Evolutionary conservation across 2,888 invertebrate genomes (phyloP).

Genomic region (Liopterus haemorrhoidalis): DNA sequence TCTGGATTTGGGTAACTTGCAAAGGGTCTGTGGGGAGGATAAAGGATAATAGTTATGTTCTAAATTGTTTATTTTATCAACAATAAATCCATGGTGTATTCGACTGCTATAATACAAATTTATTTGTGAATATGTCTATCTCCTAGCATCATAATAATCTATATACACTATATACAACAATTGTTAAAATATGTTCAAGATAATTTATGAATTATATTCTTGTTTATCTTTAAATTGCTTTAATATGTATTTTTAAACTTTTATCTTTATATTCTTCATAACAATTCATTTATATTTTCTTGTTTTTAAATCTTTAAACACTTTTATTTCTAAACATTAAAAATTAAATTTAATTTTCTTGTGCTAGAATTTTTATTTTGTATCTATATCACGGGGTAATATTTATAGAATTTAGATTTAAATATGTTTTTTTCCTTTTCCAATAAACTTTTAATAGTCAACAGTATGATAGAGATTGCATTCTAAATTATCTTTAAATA

Average conservation of each 20-base stretch:
- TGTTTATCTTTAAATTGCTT: constrained; percentile 22
- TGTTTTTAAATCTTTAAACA: constrained; percentile 16
- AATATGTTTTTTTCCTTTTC: constrained; percentile 34
- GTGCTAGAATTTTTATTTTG: constrained; percentile 16
- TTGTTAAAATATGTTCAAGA: constrained; percentile 23
- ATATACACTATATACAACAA: constrained; percentile 43
- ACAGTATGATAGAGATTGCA: constrained; percentile 42
- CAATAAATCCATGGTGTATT: constrained; percentile 22
- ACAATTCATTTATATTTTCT: constrained; percentile 23
- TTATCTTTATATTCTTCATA: constrained; percentile 19
- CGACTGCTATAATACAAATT: constrained; percentile 22
- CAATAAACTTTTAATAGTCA: constrained; percentile 46
- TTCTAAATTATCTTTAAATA: constrained; percentile 35
- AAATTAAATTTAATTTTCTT: constrained; percentile 13
- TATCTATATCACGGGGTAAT: constrained; percentile 15
- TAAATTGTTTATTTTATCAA: constrained; percentile 19
- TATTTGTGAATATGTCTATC: constrained; percentile 17
- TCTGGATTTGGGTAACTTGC: too few relatives aligned
- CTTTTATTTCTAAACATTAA: constrained; percentile 12
- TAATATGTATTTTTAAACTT: constrained; percentile 22
- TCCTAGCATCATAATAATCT: constrained; percentile 24
- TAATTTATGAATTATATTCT: constrained; percentile 22
- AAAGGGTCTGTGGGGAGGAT: too few relatives aligned
- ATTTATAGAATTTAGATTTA: constrained; percentile 8
- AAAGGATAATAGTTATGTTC: constrained; percentile 11